Evolutionary conservation across 2,113 vertebrate species (phyloP).

Genomic region (Scartelaos histophorus): DNA sequence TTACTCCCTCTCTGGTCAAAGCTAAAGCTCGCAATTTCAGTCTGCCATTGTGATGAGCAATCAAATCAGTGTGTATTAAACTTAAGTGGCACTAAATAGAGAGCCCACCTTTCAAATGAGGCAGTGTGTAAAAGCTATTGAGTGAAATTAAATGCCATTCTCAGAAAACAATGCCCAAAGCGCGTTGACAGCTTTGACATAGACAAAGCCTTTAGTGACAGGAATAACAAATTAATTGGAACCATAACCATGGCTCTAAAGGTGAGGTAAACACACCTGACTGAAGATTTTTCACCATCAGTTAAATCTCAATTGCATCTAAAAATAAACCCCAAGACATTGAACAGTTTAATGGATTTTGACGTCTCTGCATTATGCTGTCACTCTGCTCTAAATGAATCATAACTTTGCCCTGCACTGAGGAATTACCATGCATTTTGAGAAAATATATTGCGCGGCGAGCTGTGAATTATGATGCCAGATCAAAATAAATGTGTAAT

Average conservation of each 20-base stretch:
- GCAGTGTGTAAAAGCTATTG: conserved; percentile 81
- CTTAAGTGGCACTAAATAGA: conserved; percentile 73
- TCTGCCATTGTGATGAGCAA: conserved; percentile 77
- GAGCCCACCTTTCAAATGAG: conserved; percentile 69
- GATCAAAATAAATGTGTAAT: conserved; percentile 93
- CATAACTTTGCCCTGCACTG: conserved; percentile 96
- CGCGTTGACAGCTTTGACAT: conserved; percentile 95
- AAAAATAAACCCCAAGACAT: conserved; percentile 99
- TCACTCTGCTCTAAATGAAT: conserved; percentile 99
- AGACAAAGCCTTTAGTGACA: conserved; percentile 97
- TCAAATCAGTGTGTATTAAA: conserved; percentile 74
- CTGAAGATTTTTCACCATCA: conserved; percentile 99
- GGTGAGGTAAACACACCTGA: conserved; percentile 99
- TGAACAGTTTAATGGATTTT: conserved; percentile 99
- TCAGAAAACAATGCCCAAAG: conserved; percentile 83
- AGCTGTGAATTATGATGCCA: conserved; percentile 95
- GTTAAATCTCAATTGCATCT: conserved; percentile 99
- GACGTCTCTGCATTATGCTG: conserved; percentile 99
- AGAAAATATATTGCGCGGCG: conserved; percentile 92
- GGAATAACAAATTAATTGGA: conserved; percentile 99
- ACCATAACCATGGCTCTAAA: conserved; percentile 98
- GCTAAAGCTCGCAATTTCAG: conserved; percentile 66
- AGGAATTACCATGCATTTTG: conserved; percentile 99
- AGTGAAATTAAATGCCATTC: conserved; percentile 85
- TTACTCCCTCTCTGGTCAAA: conserved; percentile 68